A percentile compares a stretch with the other conserved stretches of the same genome.
These are phyloP conservation scores for Argopecten irradians DNA, from an alignment of 1,140 invertebrate genomes.

Conservation along the genomic window DNA sequence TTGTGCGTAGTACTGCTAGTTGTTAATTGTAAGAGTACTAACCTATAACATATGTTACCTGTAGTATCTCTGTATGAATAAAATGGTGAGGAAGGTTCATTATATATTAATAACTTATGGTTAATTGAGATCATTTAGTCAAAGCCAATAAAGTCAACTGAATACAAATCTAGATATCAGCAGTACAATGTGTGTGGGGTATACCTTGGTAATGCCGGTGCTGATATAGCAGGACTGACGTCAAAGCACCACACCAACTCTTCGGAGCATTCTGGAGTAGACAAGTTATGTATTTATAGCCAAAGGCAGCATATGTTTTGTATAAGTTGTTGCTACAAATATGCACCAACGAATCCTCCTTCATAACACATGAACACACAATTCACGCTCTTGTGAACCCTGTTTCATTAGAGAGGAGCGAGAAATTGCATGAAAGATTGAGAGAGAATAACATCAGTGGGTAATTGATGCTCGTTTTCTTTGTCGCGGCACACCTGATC, in stretches of 20 bases:
- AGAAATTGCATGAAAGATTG: conserved; percentile 5
- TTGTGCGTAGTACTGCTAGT: too few relatives aligned
- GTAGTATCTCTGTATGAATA: too few relatives aligned
- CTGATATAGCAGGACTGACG: neutral
- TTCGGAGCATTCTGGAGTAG: neutral
- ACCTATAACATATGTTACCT: too few relatives aligned
- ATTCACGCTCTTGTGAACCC: neutral
- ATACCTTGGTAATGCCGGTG: neutral
- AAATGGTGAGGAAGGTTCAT: neutral
- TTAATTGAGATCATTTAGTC: too few relatives aligned
- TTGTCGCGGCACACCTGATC: conserved; percentile 10
- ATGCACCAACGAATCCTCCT: neutral
- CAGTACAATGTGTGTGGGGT: neutral
- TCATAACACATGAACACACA: neutral
- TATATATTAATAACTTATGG: too few relatives aligned
- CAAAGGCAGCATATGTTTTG: conserved; percentile 9
- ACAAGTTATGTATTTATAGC: neutral
- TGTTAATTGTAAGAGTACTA: too few relatives aligned
- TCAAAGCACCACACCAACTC: neutral
- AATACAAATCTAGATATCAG: neutral
- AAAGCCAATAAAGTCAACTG: neutral
- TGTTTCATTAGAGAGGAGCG: neutral
- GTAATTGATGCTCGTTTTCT: conserved; percentile 1
- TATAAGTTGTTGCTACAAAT: neutral
- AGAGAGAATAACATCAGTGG: neutral